A percentile compares a stretch with the other conserved stretches of the same genome.
Evolutionary conservation across 1,140 invertebrate genomes (phyloP).

Genomic region (Saccostrea echinata): DNA sequence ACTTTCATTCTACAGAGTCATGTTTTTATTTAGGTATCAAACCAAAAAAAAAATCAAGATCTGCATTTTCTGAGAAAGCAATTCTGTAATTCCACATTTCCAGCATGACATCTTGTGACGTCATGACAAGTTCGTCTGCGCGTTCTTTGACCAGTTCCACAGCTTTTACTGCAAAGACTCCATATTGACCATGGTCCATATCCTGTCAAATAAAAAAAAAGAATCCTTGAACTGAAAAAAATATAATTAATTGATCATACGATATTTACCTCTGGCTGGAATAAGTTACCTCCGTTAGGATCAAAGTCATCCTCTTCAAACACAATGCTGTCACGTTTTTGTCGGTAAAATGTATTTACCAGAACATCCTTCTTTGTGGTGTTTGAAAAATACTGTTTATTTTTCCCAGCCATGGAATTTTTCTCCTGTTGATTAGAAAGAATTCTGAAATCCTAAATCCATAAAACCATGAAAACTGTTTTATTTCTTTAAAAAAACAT

Average conservation of each 20-base stretch:
- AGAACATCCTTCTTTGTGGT: not conserved
- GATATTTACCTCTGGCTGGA: not conserved
- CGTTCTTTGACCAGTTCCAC: not conserved
- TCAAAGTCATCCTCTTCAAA: conserved; percentile 21
- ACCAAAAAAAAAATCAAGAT: not conserved
- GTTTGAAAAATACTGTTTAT: not conserved
- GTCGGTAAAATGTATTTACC: not conserved
- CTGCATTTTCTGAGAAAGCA: not conserved
- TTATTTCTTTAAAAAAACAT: too few relatives aligned
- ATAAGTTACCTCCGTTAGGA: not conserved
- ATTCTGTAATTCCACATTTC: conserved; percentile 1
- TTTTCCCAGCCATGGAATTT: not conserved
- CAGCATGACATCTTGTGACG: not conserved
- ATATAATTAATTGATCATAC: not conserved
- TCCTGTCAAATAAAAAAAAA: not conserved
- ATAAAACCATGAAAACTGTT: too few relatives aligned
- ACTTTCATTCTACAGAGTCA: too few relatives aligned
- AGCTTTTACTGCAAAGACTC: not conserved
- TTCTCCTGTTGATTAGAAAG: not conserved
- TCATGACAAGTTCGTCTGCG: conserved; percentile 6
- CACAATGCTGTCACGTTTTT: not conserved
- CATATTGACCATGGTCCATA: conserved; percentile 4
- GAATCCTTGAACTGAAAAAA: not conserved
- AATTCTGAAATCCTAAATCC: too few relatives aligned
- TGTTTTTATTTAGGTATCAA: too few relatives aligned